Percentiles rank a stretch among this genome's conserved stretches.
These are phyloP conservation scores for Petrocephalus sullivani DNA, from an alignment of 2,797 vertebrate species.

Conservation along the genomic window DNA sequence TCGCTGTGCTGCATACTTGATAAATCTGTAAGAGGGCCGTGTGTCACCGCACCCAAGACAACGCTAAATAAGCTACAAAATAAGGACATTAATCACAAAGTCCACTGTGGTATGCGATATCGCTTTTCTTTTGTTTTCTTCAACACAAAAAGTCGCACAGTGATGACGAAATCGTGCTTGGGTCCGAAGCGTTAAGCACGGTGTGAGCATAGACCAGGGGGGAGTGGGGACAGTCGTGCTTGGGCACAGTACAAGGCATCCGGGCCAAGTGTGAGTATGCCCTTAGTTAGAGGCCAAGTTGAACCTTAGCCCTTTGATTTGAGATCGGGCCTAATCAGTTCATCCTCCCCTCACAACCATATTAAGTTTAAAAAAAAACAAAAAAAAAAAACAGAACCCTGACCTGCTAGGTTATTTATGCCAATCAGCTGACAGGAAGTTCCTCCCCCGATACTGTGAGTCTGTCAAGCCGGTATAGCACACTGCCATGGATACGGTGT, in stretches of 20 bases:
- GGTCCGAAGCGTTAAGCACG: neutral
- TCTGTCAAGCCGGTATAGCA: neutral
- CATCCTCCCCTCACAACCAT: neutral
- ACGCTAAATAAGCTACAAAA: neutral
- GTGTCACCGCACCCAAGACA: neutral
- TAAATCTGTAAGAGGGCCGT: neutral
- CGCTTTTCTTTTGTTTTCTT: neutral
- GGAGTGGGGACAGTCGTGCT: neutral
- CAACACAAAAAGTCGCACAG: neutral
- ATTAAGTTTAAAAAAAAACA: neutral
- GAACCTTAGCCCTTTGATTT: neutral
- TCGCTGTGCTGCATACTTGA: neutral
- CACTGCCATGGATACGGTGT: neutral
- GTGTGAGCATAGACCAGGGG: neutral
- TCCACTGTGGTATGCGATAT: neutral
- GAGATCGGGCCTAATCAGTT: neutral
- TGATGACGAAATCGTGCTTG: neutral
- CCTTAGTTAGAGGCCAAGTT: neutral
- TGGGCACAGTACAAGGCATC: neutral
- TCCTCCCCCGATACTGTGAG: neutral
- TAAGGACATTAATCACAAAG: neutral
- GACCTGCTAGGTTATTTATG: neutral
- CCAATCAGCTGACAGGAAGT: neutral
- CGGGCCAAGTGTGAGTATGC: neutral
- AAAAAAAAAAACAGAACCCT: neutral